Evolutionary conservation across 1,140 invertebrate species (phyloP), one percentile per base, ranked within the genome.

Genomic region (Atta cephalotes): DNA sequence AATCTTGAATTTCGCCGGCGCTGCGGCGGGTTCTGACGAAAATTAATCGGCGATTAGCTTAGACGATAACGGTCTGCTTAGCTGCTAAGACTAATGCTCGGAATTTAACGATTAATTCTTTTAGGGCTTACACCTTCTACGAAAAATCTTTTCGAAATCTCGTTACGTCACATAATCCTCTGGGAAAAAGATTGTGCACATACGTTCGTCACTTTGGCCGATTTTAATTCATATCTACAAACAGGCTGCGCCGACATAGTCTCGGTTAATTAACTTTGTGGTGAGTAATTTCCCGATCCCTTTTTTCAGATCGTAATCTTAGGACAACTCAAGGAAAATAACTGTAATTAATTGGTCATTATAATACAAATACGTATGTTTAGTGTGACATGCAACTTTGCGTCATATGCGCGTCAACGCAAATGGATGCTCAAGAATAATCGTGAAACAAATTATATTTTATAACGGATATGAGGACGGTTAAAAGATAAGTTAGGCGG

Each of bases 31-130:
- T 65, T 71, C 39, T 63, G 76, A 85, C 62, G 65, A 82, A 76
- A 89, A 90, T 88, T 91, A 91, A 91, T 89, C 89, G 81, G 71
- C 78, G 90, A 91, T 91, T 91, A 89, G 62, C 62, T 58, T 71
- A 79, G 82, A 79, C 56, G 87, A 91, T 89, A 91, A 89, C 85
- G 79, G 78, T 89, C 85, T 56, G 51, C 45, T 84, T 81, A 77
- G 63, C 70, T 56, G 31, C 18, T 51, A 62, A 63, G 35, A 72
- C 58, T 12, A 51, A 90, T 56, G 25, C 21, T 16, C 2, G 16
- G 5, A 49, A n/a, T 45, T n/a, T 4, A 6, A 3, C 9, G 31
- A 68, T 16, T 18, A 78, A 31, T 10, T 18, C 16, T 45, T 63
- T 28, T 1, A 3, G 12, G 25, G 0, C 25, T 18, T 14, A 10